Evolutionary conservation across 2,888 invertebrate species (phyloP).

Genomic region (Heliconius erato): DNA sequence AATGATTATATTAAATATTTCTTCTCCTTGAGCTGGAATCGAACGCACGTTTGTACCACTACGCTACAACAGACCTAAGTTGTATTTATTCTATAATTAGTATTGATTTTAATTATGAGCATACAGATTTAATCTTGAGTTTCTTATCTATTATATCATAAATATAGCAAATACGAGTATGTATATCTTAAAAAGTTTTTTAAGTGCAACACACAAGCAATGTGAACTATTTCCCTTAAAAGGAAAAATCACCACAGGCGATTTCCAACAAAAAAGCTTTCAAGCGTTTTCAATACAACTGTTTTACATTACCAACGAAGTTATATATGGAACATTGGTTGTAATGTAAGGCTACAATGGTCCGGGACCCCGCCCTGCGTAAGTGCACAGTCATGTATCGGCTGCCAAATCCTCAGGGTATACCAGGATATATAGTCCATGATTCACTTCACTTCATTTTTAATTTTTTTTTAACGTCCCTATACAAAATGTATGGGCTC

Average conservation of each 20-base stretch:
- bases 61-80: too few relatives aligned
- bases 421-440: constrained; percentile 63
- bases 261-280: constrained; percentile 47
- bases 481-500: constrained; percentile 71
- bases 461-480: constrained; percentile 73
- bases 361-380: constrained; percentile 57
- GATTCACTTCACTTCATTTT: constrained; percentile 76
- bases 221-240: constrained; percentile 31
- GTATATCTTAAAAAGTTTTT: background rate
- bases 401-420: constrained; percentile 82
- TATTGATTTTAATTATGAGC: too few relatives aligned
- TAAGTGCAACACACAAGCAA: background rate
- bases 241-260: constrained; percentile 41
- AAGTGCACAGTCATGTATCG: constrained; percentile 84
- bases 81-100: too few relatives aligned
- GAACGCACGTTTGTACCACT: too few relatives aligned
- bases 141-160: too few relatives aligned
- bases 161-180: background rate
- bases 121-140: too few relatives aligned
- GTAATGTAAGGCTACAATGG: constrained; percentile 50
- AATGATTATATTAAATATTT: too few relatives aligned
- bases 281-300: constrained; percentile 46
- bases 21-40: too few relatives aligned
- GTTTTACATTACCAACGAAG: constrained; percentile 45
- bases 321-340: constrained; percentile 44